Percentiles rank a stretch among this genome's conserved stretches.
Evolutionary conservation across 2,888 invertebrate species (phyloP).

Genomic region (Clepsis dumicolana): DNA sequence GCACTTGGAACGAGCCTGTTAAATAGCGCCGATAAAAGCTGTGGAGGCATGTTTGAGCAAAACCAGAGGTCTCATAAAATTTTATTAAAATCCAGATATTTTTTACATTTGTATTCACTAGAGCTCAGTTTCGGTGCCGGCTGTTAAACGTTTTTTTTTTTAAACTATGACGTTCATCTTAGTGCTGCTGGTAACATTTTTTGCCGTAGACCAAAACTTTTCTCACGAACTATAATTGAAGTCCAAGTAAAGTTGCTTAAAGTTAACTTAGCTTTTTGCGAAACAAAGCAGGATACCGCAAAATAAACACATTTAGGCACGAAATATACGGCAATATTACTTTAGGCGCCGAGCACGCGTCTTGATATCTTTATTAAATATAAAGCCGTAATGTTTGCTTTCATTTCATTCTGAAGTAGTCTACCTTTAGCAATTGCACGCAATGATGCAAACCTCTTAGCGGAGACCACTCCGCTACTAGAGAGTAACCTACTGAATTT

Average conservation of each 20-base stretch:
- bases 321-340: not conserved
- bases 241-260: not conserved
- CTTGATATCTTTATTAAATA: not conserved
- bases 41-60: slow-evolving; percentile 13
- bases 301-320: not conserved
- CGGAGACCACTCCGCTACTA: not conserved
- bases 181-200: not conserved
- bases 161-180: too few relatives aligned
- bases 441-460: slow-evolving; percentile 25
- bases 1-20: slow-evolving; percentile 26
- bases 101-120: not conserved
- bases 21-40: slow-evolving; percentile 26
- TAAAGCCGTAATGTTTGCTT: not conserved
- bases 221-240: not conserved
- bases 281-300: not conserved
- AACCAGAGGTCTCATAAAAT: slow-evolving; percentile 23
- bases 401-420: not conserved
- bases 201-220: not conserved
- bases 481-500: slow-evolving; percentile 36
- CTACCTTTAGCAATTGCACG: slow-evolving; percentile 1
- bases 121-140: not conserved
- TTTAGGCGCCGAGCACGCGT: not conserved
- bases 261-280: too few relatives aligned
- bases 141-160: not conserved
- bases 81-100: slow-evolving; percentile 13